Conservation (phyloP, 1,140 invertebrate genomes). For the Drosophila bocki region DNA sequence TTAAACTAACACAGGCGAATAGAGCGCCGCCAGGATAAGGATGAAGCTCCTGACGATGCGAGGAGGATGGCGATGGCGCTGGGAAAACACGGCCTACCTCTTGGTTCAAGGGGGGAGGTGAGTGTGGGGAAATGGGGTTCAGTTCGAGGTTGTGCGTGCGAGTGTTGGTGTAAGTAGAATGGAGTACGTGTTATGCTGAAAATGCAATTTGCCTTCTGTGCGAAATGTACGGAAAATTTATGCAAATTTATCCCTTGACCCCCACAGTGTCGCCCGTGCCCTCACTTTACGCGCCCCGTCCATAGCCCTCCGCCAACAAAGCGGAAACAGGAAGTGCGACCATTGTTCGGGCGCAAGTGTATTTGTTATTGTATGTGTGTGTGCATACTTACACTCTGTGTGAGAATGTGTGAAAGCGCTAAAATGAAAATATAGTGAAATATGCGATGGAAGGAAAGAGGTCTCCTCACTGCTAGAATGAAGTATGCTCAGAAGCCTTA, state of each 20-base stretch:
- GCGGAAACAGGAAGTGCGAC: slow-evolving; percentile 80
- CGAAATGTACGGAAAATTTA: slow-evolving; percentile 83
- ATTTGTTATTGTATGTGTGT: slow-evolving; percentile 6
- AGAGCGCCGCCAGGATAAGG: slow-evolving; percentile 41
- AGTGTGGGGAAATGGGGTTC: background rate
- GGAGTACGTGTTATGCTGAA: slow-evolving; percentile 82
- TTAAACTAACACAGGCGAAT: slow-evolving; percentile 71
- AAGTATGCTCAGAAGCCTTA: background rate
- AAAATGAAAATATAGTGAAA: slow-evolving; percentile 80
- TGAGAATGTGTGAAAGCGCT: slow-evolving; percentile 49
- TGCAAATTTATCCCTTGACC: slow-evolving; percentile 79
- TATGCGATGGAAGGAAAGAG: slow-evolving; percentile 54
- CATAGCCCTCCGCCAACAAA: slow-evolving; percentile 44
- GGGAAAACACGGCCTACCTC: slow-evolving; percentile 72
- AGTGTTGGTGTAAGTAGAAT: slow-evolving; percentile 64
- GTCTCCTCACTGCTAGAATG: slow-evolving; percentile 6
- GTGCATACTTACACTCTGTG: slow-evolving; percentile 19
- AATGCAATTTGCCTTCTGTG: slow-evolving; percentile 82
- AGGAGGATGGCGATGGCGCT: slow-evolving; percentile 20
- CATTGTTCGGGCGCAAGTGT: slow-evolving; percentile 47
- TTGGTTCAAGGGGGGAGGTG: background rate
- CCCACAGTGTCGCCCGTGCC: slow-evolving; percentile 25
- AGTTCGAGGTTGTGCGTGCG: slow-evolving; percentile 29
- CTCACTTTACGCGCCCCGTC: background rate
- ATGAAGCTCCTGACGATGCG: slow-evolving; percentile 29